Evolutionary conservation across 2,113 vertebrate species (phyloP), one percentile per base, ranked within the genome.

Genomic region (Pogona vitticeps): DNA sequence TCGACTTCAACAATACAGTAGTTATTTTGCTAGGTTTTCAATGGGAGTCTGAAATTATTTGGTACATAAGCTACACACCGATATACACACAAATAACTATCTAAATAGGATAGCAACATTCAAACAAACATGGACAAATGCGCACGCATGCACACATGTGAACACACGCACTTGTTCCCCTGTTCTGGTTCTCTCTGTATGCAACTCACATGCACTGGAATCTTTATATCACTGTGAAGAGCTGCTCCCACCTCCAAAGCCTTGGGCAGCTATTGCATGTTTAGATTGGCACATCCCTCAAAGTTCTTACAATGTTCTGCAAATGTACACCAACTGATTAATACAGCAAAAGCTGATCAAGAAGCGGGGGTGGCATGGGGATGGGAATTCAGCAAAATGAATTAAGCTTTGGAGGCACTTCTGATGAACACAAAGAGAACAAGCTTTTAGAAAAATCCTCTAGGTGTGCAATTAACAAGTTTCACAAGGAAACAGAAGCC

Each of bases 231-330:
- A 82, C 40, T 33, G 40, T 21, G 80, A 46, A 33, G 40, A 82
- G 42, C 65, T 82, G 65, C 31, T 70, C 28, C 31, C 42, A 33
- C 26, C 70, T 46, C 52, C 65, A 70, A 20, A 26, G 59, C 65
- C 65, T 33, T 33, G 70, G 40, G 31, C 65, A 82, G 80, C 80
- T 33, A 2, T 52, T 23, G 31, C 20, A 56, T 70, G 42, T 70
- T 82, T 82, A 70, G 80, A 21, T 70, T 82, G 65, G 80, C 80
- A 63, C 65, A 33, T 82, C 31, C 80, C 65, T 82, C 65, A 70
- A 82, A 70, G 65, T 9, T 33, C 28, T 65, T 70, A 28, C 40
- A 70, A 5, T 23, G 40, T 8, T 70, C 42, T 9, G 40, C 40
- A 70, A 82, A 82, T 21, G 80, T 20, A 68, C 33, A 28, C 40